These are phyloP conservation scores for Chloromyia formosa DNA, from an alignment of 2,888 invertebrate genomes.

Conservation along the genomic window DNA sequence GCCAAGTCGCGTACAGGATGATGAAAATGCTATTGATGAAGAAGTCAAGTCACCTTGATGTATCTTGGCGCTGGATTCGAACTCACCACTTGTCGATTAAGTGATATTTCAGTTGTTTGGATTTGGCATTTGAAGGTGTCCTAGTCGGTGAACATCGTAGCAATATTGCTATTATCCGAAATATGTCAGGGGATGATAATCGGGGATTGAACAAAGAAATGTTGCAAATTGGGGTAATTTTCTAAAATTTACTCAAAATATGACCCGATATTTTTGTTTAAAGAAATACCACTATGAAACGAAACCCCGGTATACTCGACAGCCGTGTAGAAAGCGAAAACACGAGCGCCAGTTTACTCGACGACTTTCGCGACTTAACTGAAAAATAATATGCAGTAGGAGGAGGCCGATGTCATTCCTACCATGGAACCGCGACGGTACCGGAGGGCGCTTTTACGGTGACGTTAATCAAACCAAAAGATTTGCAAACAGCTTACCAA, in stretches of 20 bases:
- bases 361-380: constrained; percentile 65
- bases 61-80: background rate
- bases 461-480: constrained; percentile 1
- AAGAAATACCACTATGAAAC: constrained; percentile 5
- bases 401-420: constrained; percentile 56
- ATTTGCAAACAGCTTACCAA: background rate
- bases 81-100: constrained; percentile 1
- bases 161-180: no score
- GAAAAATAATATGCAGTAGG: constrained; percentile 57
- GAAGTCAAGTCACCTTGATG: background rate
- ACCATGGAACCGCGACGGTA: constrained; percentile 44
- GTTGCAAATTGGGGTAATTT: no score
- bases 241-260: background rate
- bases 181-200: no score
- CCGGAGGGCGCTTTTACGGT: constrained; percentile 29
- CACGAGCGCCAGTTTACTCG: constrained; percentile 60
- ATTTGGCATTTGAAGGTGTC: no score
- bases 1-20: constrained; percentile 3
- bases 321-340: constrained; percentile 30
- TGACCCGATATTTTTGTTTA: constrained; percentile 17
- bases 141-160: no score
- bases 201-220: no score
- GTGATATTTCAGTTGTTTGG: background rate
- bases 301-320: constrained; percentile 1
- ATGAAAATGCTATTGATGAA: constrained; percentile 9